A percentile compares a stretch with the other conserved stretches of the same genome.
Evolutionary conservation across 2,113 vertebrate species (phyloP).

Genomic region (Myocastor coypus): DNA sequence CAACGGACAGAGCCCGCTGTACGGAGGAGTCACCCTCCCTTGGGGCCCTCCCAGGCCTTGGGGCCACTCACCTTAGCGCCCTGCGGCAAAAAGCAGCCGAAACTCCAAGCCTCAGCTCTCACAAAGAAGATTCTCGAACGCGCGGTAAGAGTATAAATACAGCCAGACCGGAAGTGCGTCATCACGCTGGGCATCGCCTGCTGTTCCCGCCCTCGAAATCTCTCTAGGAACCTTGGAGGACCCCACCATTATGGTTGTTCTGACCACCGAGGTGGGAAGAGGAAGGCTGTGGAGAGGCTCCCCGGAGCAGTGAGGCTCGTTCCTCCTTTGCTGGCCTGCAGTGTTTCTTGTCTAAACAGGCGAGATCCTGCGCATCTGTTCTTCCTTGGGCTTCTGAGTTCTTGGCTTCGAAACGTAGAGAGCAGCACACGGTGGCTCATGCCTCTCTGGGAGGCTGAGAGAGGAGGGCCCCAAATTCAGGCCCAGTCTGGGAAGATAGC

Average conservation of each 20-base stretch:
- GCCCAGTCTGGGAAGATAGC: neutral
- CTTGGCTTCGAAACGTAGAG: neutral
- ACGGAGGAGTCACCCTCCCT: neutral
- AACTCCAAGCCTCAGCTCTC: rapidly evolving
- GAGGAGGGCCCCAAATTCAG: neutral
- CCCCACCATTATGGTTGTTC: neutral
- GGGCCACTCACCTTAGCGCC: neutral
- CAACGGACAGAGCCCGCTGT: neutral
- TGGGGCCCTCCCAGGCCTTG: neutral
- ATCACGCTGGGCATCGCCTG: neutral
- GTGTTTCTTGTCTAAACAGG: too few species aligned
- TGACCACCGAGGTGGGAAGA: neutral
- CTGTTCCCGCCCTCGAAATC: rapidly evolving
- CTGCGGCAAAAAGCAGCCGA: rapidly evolving
- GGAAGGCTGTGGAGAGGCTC: rapidly evolving
- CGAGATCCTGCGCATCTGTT: rapidly evolving
- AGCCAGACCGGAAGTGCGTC: neutral
- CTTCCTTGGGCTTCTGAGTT: neutral
- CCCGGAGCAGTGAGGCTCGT: neutral
- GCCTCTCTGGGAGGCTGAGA: neutral
- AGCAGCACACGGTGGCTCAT: neutral
- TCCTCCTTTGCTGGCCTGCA: neutral
- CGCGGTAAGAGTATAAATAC: neutral
- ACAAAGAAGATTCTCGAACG: rapidly evolving
- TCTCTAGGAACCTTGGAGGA: slow-evolving; percentile 58